These are phyloP conservation scores for Cylloceria caligata DNA, from an alignment of 2,888 invertebrate species.

Conservation along the genomic window DNA sequence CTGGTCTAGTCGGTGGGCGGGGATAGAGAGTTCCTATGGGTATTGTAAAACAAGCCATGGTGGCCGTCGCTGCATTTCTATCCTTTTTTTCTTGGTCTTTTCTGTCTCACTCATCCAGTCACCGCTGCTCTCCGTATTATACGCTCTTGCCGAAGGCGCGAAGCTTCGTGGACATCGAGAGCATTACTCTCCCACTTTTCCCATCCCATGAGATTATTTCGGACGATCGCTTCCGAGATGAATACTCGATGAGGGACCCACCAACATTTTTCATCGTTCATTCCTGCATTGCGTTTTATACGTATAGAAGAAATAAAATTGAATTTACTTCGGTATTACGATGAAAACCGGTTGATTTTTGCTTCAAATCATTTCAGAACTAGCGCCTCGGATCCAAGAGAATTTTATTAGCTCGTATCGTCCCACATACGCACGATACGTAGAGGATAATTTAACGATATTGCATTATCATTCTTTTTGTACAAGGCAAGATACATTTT, in stretches of 20 bases:
- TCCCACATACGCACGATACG: too few species aligned
- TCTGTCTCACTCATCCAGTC: conserved; percentile 4
- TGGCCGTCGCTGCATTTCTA: conserved; percentile 69
- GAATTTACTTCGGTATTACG: neutral
- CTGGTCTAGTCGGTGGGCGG: conserved; percentile 79
- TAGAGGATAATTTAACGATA: too few species aligned
- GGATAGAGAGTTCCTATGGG: conserved; percentile 78
- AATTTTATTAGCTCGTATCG: too few species aligned
- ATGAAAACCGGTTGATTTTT: neutral
- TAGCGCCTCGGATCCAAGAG: too few species aligned
- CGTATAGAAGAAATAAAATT: too few species aligned
- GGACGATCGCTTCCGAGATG: conserved; percentile 1
- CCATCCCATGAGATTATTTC: conserved; percentile 5
- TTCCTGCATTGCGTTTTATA: neutral
- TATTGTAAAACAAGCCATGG: conserved; percentile 76
- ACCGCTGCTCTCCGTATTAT: neutral
- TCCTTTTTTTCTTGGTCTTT: conserved; percentile 25
- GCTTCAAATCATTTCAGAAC: neutral
- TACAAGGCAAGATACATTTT: too few species aligned
- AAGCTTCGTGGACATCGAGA: neutral
- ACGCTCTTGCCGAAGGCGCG: neutral
- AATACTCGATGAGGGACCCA: neutral
- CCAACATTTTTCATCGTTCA: conserved; percentile 1
- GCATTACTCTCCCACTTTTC: neutral
- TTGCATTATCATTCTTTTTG: too few species aligned